phyloP scores from a whole-genome alignment of 2,888 invertebrate species.

The Tillus elongatus region DNA sequence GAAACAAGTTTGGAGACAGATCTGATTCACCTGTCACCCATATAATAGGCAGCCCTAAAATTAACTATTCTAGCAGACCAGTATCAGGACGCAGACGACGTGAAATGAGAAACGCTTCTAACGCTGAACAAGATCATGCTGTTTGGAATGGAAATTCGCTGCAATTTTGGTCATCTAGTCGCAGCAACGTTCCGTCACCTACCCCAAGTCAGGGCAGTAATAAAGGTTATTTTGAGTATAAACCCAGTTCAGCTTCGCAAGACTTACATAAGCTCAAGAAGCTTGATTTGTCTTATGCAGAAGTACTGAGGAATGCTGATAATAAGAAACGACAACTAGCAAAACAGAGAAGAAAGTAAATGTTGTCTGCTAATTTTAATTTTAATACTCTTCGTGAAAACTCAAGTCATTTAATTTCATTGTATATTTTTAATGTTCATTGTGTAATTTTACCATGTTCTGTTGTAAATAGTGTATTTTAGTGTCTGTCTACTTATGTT shows the following conservation, averaged over 20 bases:
- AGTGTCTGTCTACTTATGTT: too few species aligned
- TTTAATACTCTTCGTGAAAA: too few species aligned
- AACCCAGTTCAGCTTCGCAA: conserved; percentile 67
- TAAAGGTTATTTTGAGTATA: conserved; percentile 43
- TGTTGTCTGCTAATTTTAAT: too few species aligned
- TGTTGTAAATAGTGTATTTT: too few species aligned
- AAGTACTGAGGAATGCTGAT: conserved; percentile 44
- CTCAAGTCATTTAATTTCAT: too few species aligned
- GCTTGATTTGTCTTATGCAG: conserved; percentile 77
- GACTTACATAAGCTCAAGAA: conserved; percentile 73
- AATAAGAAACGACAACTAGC: background rate
- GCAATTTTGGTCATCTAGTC: conserved; percentile 53
- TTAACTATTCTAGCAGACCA: conserved; percentile 50
- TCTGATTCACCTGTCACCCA: conserved; percentile 61
- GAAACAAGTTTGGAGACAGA: conserved; percentile 53
- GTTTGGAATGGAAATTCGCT: conserved; percentile 65
- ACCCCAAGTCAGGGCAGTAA: conserved; percentile 48
- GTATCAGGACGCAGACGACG: conserved; percentile 40
- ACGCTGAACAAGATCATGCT: conserved; percentile 22
- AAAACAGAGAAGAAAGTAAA: conserved; percentile 1
- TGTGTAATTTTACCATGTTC: too few species aligned
- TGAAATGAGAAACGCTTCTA: conserved; percentile 46
- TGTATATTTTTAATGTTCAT: too few species aligned
- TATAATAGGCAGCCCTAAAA: conserved; percentile 51
- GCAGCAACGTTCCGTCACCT: conserved; percentile 46